Base-by-base conservation (phyloP, 2,888 invertebrate species). In the Artemia sinica region DNA sequence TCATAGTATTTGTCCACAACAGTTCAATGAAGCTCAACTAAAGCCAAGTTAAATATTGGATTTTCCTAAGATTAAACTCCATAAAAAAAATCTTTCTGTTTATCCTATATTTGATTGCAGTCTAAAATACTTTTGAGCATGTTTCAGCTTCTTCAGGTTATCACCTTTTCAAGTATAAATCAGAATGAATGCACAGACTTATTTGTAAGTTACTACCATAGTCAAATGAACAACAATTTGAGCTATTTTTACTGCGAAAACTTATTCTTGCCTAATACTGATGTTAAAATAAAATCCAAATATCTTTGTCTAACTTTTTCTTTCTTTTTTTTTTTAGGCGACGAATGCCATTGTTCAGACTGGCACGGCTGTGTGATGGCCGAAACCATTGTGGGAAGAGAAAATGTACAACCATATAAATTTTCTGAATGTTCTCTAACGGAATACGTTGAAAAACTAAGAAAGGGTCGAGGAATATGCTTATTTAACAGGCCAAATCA, bases 291-390 rank as follows among this genome's bases (percentile, higher is more conserved):
- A 13, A 63, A 7, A 7, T 8, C 8, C 14, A 18, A 63, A 63
- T 63, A 9, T 63, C 8, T 63, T 63, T 63, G 14, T 63, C 0
- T 8, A 67, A n/a, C n/a, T 67, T 70, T 66, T 69, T 72, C 71
- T 74, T 73, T 68, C 69, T 73, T 66, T 65, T 65, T 18, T 66
- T 67, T 72, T 73, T 49, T 75, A 84, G 84, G 85, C 72, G 84
- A 87, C 75, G 87, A 88, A 77, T 93, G 93, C 78, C 85, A 85
- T 78, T 93, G 93, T 79, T 84, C 87, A 71, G 91, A 92, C 80
- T 93, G 92, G 92, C 92, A 93, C 79, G 93, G 93, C 72, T 93
- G 93, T 80, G 92, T 93, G 78, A 93, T 93, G 93, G 88, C 90
- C 68, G 90, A 91, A 80, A 87, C 88, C 72, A 91, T 93, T 76